Evolutionary conservation across 2,888 invertebrate species (phyloP).

Genomic region (Dendrolimus houi): DNA sequence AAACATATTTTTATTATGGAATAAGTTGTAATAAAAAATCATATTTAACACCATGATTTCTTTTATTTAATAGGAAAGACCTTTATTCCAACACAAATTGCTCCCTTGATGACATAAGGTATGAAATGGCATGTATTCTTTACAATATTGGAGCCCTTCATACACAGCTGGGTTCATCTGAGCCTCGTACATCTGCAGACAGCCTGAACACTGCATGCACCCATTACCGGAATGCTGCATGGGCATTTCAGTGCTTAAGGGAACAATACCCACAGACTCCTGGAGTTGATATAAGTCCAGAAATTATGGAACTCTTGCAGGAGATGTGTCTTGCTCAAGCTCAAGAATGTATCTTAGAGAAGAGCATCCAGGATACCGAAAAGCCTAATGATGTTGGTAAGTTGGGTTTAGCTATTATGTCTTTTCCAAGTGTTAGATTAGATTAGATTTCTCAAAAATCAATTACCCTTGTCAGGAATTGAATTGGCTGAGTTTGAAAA

Average conservation of each 20-base stretch:
- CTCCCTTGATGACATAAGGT: constrained; percentile 85
- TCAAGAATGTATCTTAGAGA: constrained; percentile 98
- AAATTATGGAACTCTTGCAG: constrained; percentile 87
- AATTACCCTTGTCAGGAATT: no score
- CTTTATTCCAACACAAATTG: constrained; percentile 83
- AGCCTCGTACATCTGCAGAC: constrained; percentile 88
- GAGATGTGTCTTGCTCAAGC: constrained; percentile 94
- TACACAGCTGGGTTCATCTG: constrained; percentile 89
- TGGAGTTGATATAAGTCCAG: constrained; percentile 82
- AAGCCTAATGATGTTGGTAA: constrained; percentile 93
- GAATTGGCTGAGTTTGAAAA: no score
- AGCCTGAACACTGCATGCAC: constrained; percentile 97
- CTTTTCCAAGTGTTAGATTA: no score
- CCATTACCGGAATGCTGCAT: constrained; percentile 97
- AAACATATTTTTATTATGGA: no score
- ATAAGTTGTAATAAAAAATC: no score
- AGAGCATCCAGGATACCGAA: constrained; percentile 96
- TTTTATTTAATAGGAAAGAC: constrained; percentile 82
- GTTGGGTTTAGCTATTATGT: constrained; percentile 13
- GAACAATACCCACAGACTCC: constrained; percentile 84
- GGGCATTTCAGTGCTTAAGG: constrained; percentile 90
- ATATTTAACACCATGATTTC: no score
- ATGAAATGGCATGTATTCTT: constrained; percentile 92
- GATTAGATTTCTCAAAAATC: no score
- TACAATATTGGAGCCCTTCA: constrained; percentile 97